phyloP scores from a whole-genome alignment of 2,797 vertebrate genomes.

The Melanotaenia boesemani region DNA sequence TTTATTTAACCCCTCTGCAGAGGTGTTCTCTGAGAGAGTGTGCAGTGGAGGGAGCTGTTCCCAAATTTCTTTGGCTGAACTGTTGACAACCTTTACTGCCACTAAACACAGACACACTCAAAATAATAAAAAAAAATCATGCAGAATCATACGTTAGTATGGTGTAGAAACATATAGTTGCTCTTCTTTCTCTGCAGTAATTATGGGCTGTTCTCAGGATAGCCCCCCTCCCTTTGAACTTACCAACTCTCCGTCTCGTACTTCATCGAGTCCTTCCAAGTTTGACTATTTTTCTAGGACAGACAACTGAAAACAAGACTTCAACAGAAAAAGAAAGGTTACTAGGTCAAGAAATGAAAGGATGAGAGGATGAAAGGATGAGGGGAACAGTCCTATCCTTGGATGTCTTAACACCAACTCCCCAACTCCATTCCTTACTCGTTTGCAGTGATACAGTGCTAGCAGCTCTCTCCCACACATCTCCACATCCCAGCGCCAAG shows the following conservation, averaged over 20 bases:
- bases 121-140: neutral
- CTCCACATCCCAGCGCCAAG: conserved; percentile 76
- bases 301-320: conserved; percentile 58
- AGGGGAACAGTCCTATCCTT: conserved; percentile 48
- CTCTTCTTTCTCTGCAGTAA: conserved; percentile 40
- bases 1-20: conserved; percentile 98
- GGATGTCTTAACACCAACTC: conserved; percentile 36
- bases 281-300: conserved; percentile 56
- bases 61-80: conserved; percentile 83
- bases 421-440: conserved; percentile 59
- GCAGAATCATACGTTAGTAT: conserved; percentile 23
- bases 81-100: conserved; percentile 74
- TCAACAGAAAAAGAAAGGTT: conserved; percentile 34
- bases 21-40: conserved; percentile 76
- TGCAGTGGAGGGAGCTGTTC: conserved; percentile 75
- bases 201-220: conserved; percentile 38
- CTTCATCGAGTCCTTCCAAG: conserved; percentile 60
- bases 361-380: conserved; percentile 60
- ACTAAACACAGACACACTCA: conserved; percentile 1
- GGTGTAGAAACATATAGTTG: neutral
- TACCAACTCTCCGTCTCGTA: conserved; percentile 37
- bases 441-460: conserved; percentile 77
- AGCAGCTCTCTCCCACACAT: conserved; percentile 92
- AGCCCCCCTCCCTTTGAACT: conserved; percentile 37
- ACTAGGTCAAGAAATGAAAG: conserved; percentile 53